A percentile compares a stretch with the other conserved stretches of the same genome.
Evolutionary conservation across 2,113 vertebrate species (phyloP).

Genomic region (Cheirogaleus medius): DNA sequence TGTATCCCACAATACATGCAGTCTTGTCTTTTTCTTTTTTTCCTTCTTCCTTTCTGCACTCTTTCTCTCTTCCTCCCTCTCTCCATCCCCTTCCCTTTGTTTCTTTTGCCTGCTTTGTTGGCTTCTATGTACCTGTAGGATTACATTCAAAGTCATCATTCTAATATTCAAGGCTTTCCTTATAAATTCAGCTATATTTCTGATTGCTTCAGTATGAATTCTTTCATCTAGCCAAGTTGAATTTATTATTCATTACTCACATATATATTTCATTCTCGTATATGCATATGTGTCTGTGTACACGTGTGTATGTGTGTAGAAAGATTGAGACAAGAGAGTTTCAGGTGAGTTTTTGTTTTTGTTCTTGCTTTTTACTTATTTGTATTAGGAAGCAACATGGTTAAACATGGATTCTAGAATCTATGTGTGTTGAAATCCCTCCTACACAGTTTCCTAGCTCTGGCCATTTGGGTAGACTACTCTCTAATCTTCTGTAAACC

Average conservation of each 20-base stretch:
- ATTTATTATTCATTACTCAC: neutral
- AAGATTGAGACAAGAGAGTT: neutral
- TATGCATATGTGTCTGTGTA: neutral
- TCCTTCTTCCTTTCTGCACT: neutral
- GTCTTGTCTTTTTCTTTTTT: neutral
- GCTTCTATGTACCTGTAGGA: neutral
- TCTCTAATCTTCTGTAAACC: neutral
- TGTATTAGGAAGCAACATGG: neutral
- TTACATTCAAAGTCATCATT: slow-evolving; percentile 27
- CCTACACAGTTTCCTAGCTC: neutral
- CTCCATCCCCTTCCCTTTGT: neutral
- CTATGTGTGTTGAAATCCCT: neutral
- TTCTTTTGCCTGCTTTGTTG: neutral
- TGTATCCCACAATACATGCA: neutral
- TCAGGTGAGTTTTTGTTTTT: neutral
- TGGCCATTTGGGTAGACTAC: neutral
- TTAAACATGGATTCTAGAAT: neutral
- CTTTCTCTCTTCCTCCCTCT: neutral
- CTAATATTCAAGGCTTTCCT: neutral
- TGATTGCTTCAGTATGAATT: neutral
- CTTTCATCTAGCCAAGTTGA: neutral
- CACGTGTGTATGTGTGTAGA: neutral
- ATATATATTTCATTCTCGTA: neutral
- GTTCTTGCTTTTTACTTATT: neutral
- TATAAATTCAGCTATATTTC: neutral